These are phyloP conservation scores for Griposia aprilina DNA, from an alignment of 2,888 invertebrate genomes.

Conservation along the genomic window DNA sequence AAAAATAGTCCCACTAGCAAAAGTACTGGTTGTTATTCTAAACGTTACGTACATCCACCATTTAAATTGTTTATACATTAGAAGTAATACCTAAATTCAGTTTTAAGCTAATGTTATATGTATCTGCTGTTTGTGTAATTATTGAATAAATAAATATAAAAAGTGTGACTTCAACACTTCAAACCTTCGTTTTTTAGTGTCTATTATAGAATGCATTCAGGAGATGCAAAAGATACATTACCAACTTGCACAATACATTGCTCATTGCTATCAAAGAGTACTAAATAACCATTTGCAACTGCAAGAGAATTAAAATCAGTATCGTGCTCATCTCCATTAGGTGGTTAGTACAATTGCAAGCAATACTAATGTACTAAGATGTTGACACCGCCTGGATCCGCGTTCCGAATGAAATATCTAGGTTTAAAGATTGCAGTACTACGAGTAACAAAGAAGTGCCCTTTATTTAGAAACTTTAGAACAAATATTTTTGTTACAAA, in stretches of 20 bases:
- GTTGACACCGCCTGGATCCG: slow-evolving; percentile 41
- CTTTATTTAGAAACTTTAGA: slow-evolving; percentile 34
- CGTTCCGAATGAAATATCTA: slow-evolving; percentile 50
- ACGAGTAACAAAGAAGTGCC: slow-evolving; percentile 38
- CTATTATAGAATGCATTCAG: not conserved
- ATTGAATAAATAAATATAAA: not conserved
- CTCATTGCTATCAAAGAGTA: slow-evolving; percentile 31
- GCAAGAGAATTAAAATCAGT: slow-evolving; percentile 49
- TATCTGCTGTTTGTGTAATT: too few species aligned
- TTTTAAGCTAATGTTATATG: too few species aligned
- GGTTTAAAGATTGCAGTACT: slow-evolving; percentile 46
- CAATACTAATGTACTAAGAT: slow-evolving; percentile 47
- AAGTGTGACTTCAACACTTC: not conserved
- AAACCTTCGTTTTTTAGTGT: not conserved
- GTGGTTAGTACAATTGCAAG: slow-evolving; percentile 40
- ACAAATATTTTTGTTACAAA: slow-evolving; percentile 13
- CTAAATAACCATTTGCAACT: slow-evolving; percentile 47
- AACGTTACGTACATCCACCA: too few species aligned
- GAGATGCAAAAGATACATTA: not conserved
- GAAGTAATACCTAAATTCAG: too few species aligned
- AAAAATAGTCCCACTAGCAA: not conserved
- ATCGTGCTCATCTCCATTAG: slow-evolving; percentile 51
- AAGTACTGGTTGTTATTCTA: not conserved
- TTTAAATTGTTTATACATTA: too few species aligned
- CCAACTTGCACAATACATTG: slow-evolving; percentile 40